Percentiles rank a stretch among this genome's conserved stretches.
phyloP scores from a whole-genome alignment of 2,888 invertebrate genomes.

The Andricus quercusramuli region DNA sequence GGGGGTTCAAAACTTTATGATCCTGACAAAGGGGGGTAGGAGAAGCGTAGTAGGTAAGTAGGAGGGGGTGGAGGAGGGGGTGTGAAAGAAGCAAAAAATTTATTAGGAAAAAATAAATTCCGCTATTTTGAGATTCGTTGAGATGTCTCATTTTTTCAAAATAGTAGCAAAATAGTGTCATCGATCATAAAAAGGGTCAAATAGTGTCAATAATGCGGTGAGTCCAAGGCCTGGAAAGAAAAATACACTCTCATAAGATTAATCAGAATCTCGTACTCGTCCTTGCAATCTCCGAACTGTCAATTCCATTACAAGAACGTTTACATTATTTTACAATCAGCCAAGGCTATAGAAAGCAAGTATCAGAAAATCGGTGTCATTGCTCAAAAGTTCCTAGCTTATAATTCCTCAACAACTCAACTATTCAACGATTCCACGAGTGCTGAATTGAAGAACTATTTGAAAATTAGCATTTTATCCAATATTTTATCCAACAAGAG shows the following conservation, averaged over 20 bases:
- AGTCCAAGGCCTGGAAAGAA: too few species aligned
- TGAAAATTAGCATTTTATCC: background rate
- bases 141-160: too few species aligned
- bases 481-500: background rate
- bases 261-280: constrained; percentile 23
- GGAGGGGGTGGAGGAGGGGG: too few species aligned
- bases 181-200: too few species aligned
- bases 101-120: too few species aligned
- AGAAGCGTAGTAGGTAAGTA: too few species aligned
- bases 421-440: constrained; percentile 15
- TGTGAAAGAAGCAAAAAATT: too few species aligned
- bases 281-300: constrained; percentile 37
- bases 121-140: too few species aligned
- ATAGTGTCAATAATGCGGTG: too few species aligned
- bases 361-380: constrained; percentile 34
- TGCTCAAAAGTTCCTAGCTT: constrained; percentile 12
- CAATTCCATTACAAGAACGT: constrained; percentile 34
- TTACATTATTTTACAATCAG: constrained; percentile 36
- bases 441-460: background rate
- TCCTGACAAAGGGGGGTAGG: too few species aligned
- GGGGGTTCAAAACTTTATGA: too few species aligned
- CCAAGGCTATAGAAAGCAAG: constrained; percentile 33
- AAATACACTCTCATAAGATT: background rate
- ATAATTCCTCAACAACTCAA: constrained; percentile 14
- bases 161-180: too few species aligned